Base-by-base conservation (phyloP, 2,888 invertebrate species). In the Macaria notata region DNA sequence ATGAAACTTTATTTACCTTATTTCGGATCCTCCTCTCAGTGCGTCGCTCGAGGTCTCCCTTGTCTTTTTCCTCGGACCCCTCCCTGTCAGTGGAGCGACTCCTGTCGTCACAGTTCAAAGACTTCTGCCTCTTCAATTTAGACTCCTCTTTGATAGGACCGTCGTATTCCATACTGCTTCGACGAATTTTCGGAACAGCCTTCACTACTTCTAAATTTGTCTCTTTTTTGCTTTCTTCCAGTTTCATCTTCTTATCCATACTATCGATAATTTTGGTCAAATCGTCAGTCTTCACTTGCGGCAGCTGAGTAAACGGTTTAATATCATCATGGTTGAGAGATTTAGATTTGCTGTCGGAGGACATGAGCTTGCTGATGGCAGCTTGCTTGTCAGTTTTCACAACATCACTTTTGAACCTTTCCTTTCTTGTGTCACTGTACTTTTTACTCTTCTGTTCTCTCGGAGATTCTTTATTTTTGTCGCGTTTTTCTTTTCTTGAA, bases 21-120 rank as follows among this genome's bases (percentile, higher is more conserved):
- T 94, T 94, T 67, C 94, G 91, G 74, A 94, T 94, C 72, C 94
- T 91, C 49, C 94, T 90, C 71, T 94, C 94, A 33, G 92, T 79
- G 50, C 94, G 91, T 9, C 93, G 92, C 63, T 94, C 94, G 58
- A 82, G 83, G 65, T 93, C 92, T 62, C 76, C 76, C 65, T 83
- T 86, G 31, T 92, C 92, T 69, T 92, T 92, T 47, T 93, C 92
- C 46, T 92, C 92, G 30, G 82, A 88, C 3, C 90, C 92, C 64
- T 92, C 92, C 64, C 93, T 91, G 56, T 93, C 92, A 62, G 90
- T 89, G 48, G 91, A 88, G 64, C 92, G 88, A 56, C 92, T 86
- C 61, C 92, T 92, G 30, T 93, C 93, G 56, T 93, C 93, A 19
- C 46, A 56, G 45, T 62, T 67, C 30, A 93, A 79, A 46, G 93